Base-by-base conservation (phyloP, 2,113 vertebrate species). In the Plecturocebus donacophilus region DNA sequence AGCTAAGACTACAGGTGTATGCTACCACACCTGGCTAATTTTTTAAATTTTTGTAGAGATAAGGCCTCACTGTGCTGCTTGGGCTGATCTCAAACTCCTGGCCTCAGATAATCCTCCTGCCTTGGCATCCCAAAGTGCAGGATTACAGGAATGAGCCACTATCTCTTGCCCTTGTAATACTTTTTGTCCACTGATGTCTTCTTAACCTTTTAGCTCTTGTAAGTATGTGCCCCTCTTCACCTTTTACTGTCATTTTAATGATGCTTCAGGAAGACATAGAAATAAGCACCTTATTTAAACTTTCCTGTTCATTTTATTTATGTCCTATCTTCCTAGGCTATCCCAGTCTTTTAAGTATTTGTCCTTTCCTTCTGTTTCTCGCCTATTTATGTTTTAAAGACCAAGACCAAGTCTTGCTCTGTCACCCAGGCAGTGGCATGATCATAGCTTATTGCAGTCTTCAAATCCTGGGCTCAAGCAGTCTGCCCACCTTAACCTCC, bases 231-330 rank as follows among this genome's bases (percentile, higher is more conserved):
- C 20, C 47, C 52, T 23, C n/a, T 84, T 77, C 3, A 58, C 8
- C 27, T 68, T 80, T 83, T 92, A 94, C 19, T 80, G 40, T 90
- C 11, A 93, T 87, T 80, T 95, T 90, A 95, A 70, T 93, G 68
- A 58, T 68, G 35, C 68, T 88, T 58, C 25, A 75, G n/a, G 71
- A 87, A 87, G 16, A 73, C 61, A 3, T 5, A 83, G 56, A 70
- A 86, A 83, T 79, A 84, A 93, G n/a, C 61, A 21, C 42, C 14
- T 84, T 91, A 66, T 68, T 95, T 52, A 66, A 86, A 82, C 54
- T 58, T 7, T 89, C 58, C 10, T 76, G 2, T 94, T 61, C 14
- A 76, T 92, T 64, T 92, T 40, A 56, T 38, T 82, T 87, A 90
- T 95, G 56, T 76, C 9, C 6, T 5, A 30, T 85, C 47, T 45